phyloP scores from a whole-genome alignment of 2,888 invertebrate species.

The Dendrolimus pini region DNA sequence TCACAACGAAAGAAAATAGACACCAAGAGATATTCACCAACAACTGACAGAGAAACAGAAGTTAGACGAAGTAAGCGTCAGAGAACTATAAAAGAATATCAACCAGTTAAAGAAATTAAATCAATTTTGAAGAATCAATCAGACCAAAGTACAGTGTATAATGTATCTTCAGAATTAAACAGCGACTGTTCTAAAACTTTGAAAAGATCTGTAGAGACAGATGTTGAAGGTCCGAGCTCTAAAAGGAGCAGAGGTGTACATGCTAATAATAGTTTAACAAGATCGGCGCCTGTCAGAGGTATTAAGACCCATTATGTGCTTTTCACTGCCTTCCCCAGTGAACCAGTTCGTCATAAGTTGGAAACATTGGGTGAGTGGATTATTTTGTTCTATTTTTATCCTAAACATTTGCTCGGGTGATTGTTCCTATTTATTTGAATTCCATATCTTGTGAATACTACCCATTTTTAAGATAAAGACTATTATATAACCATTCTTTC shows the following conservation, averaged over 20 bases:
- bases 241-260: conserved; percentile 30
- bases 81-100: conserved; percentile 22
- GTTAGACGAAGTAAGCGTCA: conserved; percentile 47
- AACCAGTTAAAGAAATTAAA: conserved; percentile 15
- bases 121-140: conserved; percentile 25
- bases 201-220: conserved; percentile 32
- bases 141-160: conserved; percentile 44
- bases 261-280: conserved; percentile 18
- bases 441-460: background rate
- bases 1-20: conserved; percentile 7
- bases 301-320: conserved; percentile 41
- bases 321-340: conserved; percentile 53
- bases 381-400: background rate
- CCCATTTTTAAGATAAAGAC: background rate
- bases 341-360: conserved; percentile 43
- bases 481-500: background rate
- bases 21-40: background rate
- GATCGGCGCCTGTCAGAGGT: conserved; percentile 33
- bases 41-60: conserved; percentile 25
- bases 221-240: conserved; percentile 27
- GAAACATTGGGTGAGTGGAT: conserved; percentile 47
- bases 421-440: background rate
- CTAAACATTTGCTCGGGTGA: background rate
- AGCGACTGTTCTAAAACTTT: conserved; percentile 31
- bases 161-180: conserved; percentile 39